Evolutionary conservation across 2,888 invertebrate genomes (phyloP), one percentile per base, ranked within the genome.

Genomic region (Bugulina stolonifera): DNA sequence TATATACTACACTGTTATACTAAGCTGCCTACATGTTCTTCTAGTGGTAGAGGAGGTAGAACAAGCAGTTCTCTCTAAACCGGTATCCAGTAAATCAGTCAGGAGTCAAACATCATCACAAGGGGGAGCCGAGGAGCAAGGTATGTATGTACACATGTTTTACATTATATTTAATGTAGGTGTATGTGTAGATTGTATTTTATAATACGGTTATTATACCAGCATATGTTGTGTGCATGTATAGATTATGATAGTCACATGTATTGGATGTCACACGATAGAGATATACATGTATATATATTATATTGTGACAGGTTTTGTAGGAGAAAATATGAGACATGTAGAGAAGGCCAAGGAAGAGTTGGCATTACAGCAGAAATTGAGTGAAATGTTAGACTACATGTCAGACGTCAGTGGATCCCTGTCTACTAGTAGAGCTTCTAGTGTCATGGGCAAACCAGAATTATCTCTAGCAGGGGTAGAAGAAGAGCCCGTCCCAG

Each of bases 301-400:
- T 5, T 10, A 43, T 43, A 43, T 43, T 5, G 18, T 43, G 43
- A 10, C 43, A 5, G 10, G 43, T 43, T 10, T 18, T 43, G 43
- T 18, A 43, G 43, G 43, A 18, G 43, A 43, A 43, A 43, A 18
- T 43, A n/a, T n/a, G n/a, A n/a, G n/a, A n/a, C n/a, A n/a, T n/a
- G n/a, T n/a, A n/a, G n/a, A n/a, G n/a, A 71, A 69, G 32, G 35
- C 72, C 23, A 29, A 54, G 52, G 71, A 23, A 72, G 69, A 69
- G 0, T 22, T 52, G 35, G 18, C 35, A n/a, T 22, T 29, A 35
- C 55, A 64, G 34, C 25, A 32, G 34, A 64, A 64, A n/a, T 32
- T 32, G 32, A 64, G 64, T 34, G 64, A 64, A 64, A 64, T 64
- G 64, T 32, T 64, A 10, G 64, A 64, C 32, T 64, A 27, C 34